Base-by-base conservation (phyloP, 2,113 vertebrate species). In the Rhea americana region DNA sequence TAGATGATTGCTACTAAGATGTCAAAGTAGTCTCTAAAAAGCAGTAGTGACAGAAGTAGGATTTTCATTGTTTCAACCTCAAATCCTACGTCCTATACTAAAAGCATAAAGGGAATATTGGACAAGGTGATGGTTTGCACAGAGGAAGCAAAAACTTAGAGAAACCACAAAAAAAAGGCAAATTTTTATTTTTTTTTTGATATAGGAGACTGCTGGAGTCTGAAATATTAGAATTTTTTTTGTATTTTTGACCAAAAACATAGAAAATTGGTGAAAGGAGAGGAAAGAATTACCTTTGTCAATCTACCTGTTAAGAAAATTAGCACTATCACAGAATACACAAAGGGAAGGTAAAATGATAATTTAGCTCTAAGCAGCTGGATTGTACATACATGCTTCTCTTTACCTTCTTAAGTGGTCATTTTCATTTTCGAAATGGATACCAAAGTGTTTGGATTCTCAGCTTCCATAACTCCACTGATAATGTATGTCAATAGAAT, bases 21-120 rank as follows among this genome's bases (percentile, higher is more conserved):
- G 7, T 45, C n/a, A 48, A 62, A 79, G 30, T 70, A 77, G 5
- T 0, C 55, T 7, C 28, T 32, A 58, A 58, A 61, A 77, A 90
- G 32, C 2, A 1, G 16, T 14, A 78, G 51, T 1, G 0, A 48
- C 13, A 58, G 25, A 17, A 50, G 32, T 13, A 66, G 58, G 26
- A 63, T 53, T 85, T 74, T 50, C 37, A 53, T 5, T 63, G 10
- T 7, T 91, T 82, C 13, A 14, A 39, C 8, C 3, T 58, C n/a
- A 14, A 62, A 62, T 35, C 61, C 7, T 35, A 13, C 24, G 12
- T 25, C 22, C 5, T 50, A n/a, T 9, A 30, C 5, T 41, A 63
- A 55, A 91, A 75, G 7, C 11, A 39, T 1, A 1, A 75, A 39
- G 18, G 62, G 80, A 85, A 45, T 5, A 41, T 11, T 8, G 65